Conservation (phyloP, 2,113 vertebrate genomes). For the Excalfactoria chinensis region DNA sequence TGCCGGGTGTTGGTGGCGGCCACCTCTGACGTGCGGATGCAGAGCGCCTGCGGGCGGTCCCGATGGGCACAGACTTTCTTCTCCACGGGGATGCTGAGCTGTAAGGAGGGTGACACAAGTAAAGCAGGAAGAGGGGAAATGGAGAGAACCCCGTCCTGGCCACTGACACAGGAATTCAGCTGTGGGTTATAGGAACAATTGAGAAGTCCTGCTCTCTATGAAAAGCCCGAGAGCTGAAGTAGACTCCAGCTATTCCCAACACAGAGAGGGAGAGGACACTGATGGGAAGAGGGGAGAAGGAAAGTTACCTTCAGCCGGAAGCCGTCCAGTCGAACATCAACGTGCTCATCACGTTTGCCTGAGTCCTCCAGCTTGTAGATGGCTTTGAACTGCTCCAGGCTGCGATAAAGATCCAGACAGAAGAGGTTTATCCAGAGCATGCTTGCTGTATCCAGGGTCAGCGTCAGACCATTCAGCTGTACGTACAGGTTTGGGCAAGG, state of each 20-base stretch:
- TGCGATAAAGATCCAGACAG: slow-evolving; percentile 89
- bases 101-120: neutral
- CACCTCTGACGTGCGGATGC: slow-evolving; percentile 76
- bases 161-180: neutral
- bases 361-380: slow-evolving; percentile 93
- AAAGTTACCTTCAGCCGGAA: slow-evolving; percentile 85
- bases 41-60: slow-evolving; percentile 88
- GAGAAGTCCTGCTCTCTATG: neutral
- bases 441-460: slow-evolving; percentile 88
- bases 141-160: neutral
- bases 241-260: neutral
- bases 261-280: neutral
- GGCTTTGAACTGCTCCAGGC: slow-evolving; percentile 94
- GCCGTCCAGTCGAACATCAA: slow-evolving; percentile 90
- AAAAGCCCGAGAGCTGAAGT: neutral
- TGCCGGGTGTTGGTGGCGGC: slow-evolving; percentile 91
- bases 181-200: neutral
- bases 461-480: slow-evolving; percentile 89
- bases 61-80: slow-evolving; percentile 86
- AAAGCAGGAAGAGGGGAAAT: neutral
- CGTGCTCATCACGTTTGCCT: slow-evolving; percentile 86
- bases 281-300: neutral
- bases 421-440: slow-evolving; percentile 96
- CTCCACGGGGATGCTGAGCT: slow-evolving; percentile 91
- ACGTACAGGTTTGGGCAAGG: slow-evolving; percentile 92